Conservation (phyloP, 2,113 vertebrate species). For the Calyptomena viridis region DNA sequence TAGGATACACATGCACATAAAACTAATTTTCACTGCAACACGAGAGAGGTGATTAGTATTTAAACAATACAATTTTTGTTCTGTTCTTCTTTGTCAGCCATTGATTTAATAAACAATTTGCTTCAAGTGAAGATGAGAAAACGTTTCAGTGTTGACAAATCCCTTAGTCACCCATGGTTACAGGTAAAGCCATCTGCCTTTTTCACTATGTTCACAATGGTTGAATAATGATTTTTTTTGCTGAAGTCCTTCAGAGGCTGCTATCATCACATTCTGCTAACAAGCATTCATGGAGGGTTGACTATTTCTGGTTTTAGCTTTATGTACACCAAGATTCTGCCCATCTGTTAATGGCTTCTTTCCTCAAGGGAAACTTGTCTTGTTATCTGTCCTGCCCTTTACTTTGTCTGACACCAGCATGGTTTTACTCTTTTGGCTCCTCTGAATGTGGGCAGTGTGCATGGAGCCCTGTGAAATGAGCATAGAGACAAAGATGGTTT, state of each 20-base stretch:
- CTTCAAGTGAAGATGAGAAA: conserved; percentile 99
- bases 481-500: neutral
- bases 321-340: neutral
- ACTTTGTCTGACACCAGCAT: neutral
- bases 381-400: neutral
- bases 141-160: conserved; percentile 97
- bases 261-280: neutral
- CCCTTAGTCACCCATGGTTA: conserved; percentile 96
- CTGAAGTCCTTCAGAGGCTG: neutral
- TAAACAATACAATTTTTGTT: neutral
- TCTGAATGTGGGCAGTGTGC: neutral
- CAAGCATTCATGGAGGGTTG: neutral
- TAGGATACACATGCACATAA: neutral
- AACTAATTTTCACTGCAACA: neutral
- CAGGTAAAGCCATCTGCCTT: conserved; percentile 79
- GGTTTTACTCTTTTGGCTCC: neutral
- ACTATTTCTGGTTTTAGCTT: neutral
- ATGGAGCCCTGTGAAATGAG: neutral
- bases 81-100: conserved; percentile 77
- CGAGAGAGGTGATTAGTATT: neutral
- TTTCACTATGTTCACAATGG: neutral
- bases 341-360: neutral
- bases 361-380: neutral
- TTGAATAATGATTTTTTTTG: neutral
- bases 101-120: conserved; percentile 97